Base-by-base conservation (phyloP, 1,140 invertebrate genomes). In the Ceratina australensis region DNA sequence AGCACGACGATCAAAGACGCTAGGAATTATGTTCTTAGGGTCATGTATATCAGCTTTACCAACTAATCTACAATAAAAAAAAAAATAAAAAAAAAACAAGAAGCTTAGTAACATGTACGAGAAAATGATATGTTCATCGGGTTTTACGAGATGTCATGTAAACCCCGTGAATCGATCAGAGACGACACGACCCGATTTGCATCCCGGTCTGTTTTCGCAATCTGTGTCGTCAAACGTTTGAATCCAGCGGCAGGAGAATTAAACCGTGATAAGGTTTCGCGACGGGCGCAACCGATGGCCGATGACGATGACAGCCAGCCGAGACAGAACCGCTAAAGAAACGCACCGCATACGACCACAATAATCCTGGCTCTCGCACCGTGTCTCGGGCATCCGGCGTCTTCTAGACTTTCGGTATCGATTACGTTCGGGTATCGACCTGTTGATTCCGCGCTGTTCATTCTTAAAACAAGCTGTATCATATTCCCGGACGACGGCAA, bases 351-450 rank as follows among this genome's bases (percentile, higher is more conserved):
- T 26, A 22, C 49, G 18, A 67, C 78, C 72, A 68, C 72, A 59
- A 79, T 75, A 74, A 79, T 79, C 72, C 56, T 61, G 63, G 60
- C 52, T 73, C 28, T 18, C 33, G 28, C 52, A 65, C 57, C 72
- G 47, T 52, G 22, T 64, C 50, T 78, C 60, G 47, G 26, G 56
- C 20, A 33, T 18, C 49, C 33, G 22, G 20, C 56, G 63, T 68
- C 64, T 74, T 75, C 78, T 79, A 79, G 72, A 79, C 78, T 74
- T 79, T 79, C 78, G 54, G 72, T 79, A 79, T 79, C 72, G 78
- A 79, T 79, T 79, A 75, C 71, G 69, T 77, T 80, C 67, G 42
- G 72, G 57, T 84, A 86, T 84, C 76, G 85, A 86, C 84, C 81
- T 82, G 84, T 87, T 87, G 85, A 86, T 85, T 84, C 68, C 22